Evolutionary conservation across 2,797 vertebrate species (phyloP), one percentile per base, ranked within the genome.

Genomic region (Ceryle rudis): DNA sequence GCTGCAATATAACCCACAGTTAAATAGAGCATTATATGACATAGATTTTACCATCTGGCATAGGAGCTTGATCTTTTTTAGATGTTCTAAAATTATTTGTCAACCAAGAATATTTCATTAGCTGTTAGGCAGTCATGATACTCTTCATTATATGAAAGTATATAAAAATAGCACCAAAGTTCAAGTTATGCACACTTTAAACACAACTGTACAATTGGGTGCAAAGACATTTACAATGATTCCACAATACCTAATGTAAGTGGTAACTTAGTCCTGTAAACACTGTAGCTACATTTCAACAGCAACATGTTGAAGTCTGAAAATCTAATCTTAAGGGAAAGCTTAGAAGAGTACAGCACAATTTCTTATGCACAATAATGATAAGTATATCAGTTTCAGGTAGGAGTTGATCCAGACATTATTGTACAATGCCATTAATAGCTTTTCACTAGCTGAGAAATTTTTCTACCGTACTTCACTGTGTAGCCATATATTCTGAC

Each of bases 31-130:
- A 88, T 78, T 75, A 54, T 33, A 55, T 58, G 69, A 26, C 77
- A 84, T 8, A 86, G 26, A 85, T 92, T 89, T 80, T n/a, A 78
- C 81, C 81, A 95, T 83, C 79, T 92, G 81, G 69, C 39, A 72
- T 51, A 83, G 61, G 7, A 89, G 14, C 5, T 39, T 21, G 13
- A 28, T 82, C 22, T 20, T 75, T 86, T 95, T 86, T 14, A 89
- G 41, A 47, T 66, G 26, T 14, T 86, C 61, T 91, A 86, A 96
- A 91, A 88, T 93, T 64, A 79, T 86, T 92, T 88, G 37, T 72
- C 42, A 95, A 22, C 11, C 5, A 71, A 88, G 41, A 81, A 39
- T 58, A 51, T 87, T 80, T 69, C 18, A 46, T 85, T 87, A 58
- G 17, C 23, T 86, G 35, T 70, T 86, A 65, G 25, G 13, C 4